phyloP scores from a whole-genome alignment of 2,797 vertebrate genomes.

The Mallotus villosus region DNA sequence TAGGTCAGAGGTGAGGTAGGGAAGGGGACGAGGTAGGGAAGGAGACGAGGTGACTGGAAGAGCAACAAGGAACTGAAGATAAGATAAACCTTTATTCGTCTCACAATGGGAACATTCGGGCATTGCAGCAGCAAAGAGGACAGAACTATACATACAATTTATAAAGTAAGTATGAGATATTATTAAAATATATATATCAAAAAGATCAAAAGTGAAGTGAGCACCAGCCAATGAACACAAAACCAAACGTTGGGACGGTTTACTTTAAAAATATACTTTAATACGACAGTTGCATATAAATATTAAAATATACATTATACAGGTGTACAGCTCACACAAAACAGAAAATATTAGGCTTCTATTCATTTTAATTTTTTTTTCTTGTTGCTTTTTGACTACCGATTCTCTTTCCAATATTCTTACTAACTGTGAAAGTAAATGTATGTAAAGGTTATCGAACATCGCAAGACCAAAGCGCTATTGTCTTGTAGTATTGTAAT shows the following conservation, averaged over 20 bases:
- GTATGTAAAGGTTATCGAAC: slow-evolving; percentile 62
- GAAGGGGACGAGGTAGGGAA: not conserved
- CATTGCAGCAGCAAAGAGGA: too few species aligned
- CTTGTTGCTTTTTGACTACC: slow-evolving; percentile 18
- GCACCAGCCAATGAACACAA: not conserved
- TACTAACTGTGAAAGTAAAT: slow-evolving; percentile 65
- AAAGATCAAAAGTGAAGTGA: too few species aligned
- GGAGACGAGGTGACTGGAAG: not conserved
- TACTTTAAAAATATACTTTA: slow-evolving; percentile 81
- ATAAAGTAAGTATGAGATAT: too few species aligned
- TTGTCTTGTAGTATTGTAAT: slow-evolving; percentile 48
- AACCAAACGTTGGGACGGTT: slow-evolving; percentile 20
- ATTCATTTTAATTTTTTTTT: slow-evolving; percentile 73
- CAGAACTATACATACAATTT: too few species aligned
- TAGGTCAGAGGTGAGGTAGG: too few species aligned
- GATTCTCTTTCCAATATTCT: slow-evolving; percentile 53
- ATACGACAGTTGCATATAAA: slow-evolving; percentile 81
- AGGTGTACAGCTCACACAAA: slow-evolving; percentile 74
- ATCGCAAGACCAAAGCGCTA: slow-evolving; percentile 46
- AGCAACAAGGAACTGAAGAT: too few species aligned
- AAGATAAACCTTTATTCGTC: too few species aligned
- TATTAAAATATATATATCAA: too few species aligned
- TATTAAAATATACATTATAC: slow-evolving; percentile 82
- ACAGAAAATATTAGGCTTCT: slow-evolving; percentile 75
- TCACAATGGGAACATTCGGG: too few species aligned